Evolutionary conservation across 2,797 vertebrate species (phyloP).

Genomic region (Mico argentatus): DNA sequence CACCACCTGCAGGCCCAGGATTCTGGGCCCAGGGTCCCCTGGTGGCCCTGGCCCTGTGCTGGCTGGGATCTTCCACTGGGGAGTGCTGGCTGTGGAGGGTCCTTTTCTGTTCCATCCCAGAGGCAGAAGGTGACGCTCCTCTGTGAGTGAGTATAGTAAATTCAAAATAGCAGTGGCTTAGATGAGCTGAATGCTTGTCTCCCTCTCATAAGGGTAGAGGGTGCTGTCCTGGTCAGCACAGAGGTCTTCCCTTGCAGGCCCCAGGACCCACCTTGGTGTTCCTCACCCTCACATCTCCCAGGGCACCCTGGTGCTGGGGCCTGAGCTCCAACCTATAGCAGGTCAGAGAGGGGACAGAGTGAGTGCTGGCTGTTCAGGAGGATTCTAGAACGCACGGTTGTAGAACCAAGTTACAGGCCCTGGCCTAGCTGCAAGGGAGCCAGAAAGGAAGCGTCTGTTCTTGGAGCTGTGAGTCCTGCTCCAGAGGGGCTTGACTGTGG

Average conservation of each 20-base stretch:
- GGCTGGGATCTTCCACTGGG: neutral
- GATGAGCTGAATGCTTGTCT: neutral
- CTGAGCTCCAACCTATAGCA: fast-evolving
- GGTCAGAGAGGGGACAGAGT: neutral
- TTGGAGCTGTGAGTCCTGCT: neutral
- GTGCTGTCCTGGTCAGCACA: fast-evolving
- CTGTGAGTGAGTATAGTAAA: fast-evolving
- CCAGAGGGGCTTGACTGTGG: fast-evolving
- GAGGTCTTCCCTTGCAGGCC: neutral
- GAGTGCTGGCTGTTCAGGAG: neutral
- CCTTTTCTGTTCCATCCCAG: neutral
- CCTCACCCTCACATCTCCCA: neutral
- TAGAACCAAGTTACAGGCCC: neutral
- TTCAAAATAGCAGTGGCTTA: neutral
- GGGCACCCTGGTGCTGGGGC: neutral
- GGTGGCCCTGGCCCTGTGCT: too few relatives aligned
- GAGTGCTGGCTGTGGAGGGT: fast-evolving
- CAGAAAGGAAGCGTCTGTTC: neutral
- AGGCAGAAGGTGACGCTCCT: fast-evolving
- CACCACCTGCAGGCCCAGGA: neutral
- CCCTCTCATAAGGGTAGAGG: fast-evolving
- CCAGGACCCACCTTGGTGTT: neutral
- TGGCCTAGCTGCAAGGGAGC: fast-evolving
- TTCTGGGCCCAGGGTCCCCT: neutral
- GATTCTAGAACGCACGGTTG: neutral